Base-by-base conservation (phyloP, 2,888 invertebrate species). In the Alentia gelatinosa region DNA sequence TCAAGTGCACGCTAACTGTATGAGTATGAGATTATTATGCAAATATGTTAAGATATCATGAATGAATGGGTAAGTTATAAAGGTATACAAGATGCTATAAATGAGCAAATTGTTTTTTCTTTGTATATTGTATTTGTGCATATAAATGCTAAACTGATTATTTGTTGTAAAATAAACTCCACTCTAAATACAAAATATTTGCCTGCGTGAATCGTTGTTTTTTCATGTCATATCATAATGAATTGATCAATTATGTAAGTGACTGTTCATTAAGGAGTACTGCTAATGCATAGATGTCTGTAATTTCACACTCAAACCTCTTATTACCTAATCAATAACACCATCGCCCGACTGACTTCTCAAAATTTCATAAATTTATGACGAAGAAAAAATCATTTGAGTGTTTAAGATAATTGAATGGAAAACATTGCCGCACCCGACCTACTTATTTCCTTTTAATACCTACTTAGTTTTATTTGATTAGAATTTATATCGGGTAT, bases 161-260 rank as follows among this genome's bases (percentile, higher is more conserved):
- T 35, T 79, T 79, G 79, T 79, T 79, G 79, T 79, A 79, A 39
- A 79, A 79, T 79, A 79, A 79, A 79, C 35, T 35, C 0, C 79
- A 39, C 5, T 79, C 35, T 79, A 26, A 79, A 68, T 26, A 68
- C 68, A 68, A 68, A 68, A 68, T n/a, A 68, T 68, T 30, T n/a
- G 5, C 26, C 1, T 4, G 79, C n/a, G 0, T 79, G 79, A 79
- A 35, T 79, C 5, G 39, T 37, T 79, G 37, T 79, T 35, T 79
- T n/a, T 23, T 3, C 26, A 30, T 4, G 68, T 68, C 5, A 26
- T 30, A 30, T 5, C 19, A n/a, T 56, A 56, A 56, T 56, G 56
- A 3, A n/a, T 9, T n/a, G n/a, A n/a, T 56, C 5, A 19, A 56
- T 56, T 5, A 56, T 56, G 19, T 1, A 56, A n/a, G 5, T 5